Evolutionary conservation across 2,888 invertebrate genomes (phyloP).

Genomic region (Smittia aterrima): DNA sequence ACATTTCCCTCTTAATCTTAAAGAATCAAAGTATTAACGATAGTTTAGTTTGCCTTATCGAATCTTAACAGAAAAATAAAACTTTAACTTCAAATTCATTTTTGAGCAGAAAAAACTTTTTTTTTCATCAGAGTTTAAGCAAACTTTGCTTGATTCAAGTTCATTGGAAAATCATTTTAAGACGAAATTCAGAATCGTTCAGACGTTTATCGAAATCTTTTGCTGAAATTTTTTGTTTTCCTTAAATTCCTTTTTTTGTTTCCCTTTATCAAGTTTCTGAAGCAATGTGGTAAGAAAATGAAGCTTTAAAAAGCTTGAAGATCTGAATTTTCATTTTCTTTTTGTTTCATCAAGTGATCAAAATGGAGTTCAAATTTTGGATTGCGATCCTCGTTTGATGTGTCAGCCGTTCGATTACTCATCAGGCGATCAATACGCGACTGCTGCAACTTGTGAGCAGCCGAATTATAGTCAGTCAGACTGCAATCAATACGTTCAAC

Average conservation of each 20-base stretch:
- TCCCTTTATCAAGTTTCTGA: no score
- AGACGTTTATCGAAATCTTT: neutral
- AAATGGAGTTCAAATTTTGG: no score
- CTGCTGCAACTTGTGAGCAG: neutral
- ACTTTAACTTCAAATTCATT: neutral
- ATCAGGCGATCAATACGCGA: neutral
- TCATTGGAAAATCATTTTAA: neutral
- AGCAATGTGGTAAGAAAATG: no score
- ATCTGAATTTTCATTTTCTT: no score
- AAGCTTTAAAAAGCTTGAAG: no score
- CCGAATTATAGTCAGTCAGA: no score
- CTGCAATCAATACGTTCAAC: no score
- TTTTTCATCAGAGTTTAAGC: no score
- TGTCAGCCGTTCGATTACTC: neutral
- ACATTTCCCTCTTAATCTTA: neutral
- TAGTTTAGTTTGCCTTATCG: neutral
- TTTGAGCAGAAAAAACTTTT: neutral
- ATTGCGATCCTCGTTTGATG: no score
- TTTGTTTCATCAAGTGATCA: no score
- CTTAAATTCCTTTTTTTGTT: no score
- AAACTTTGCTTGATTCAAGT: neutral
- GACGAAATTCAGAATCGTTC: neutral
- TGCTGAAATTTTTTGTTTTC: neutral
- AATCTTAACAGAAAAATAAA: neutral
- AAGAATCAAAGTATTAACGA: neutral